Percentiles rank a stretch among this genome's conserved stretches.
Evolutionary conservation across 1,140 invertebrate genomes (phyloP).

Genomic region (Zeugodacus cucurbitae): DNA sequence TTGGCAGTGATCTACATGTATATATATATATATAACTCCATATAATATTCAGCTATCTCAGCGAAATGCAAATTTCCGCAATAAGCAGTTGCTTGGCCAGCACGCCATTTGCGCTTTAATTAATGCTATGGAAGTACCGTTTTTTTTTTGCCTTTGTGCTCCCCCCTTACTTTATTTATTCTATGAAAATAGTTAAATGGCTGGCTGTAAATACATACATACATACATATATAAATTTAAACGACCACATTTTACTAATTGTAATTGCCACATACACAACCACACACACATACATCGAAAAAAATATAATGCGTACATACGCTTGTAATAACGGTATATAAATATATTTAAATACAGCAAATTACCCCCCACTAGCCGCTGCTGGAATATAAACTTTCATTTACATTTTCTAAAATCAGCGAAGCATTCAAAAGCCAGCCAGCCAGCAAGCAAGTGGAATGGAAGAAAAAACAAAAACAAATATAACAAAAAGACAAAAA

Average conservation of each 20-base stretch:
- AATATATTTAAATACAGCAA: neutral
- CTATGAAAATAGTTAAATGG: neutral
- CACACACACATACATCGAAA: neutral
- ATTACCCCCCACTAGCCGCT: neutral
- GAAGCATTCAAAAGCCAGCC: neutral
- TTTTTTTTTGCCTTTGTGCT: neutral
- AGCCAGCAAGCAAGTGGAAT: neutral
- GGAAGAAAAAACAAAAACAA: neutral
- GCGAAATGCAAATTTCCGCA: neutral
- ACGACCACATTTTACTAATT: neutral
- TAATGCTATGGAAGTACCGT: neutral
- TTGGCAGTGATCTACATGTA: neutral
- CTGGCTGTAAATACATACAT: neutral
- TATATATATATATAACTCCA: neutral
- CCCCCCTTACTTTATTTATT: neutral
- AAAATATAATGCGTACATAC: neutral
- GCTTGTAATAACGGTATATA: neutral
- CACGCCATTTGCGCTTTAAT: neutral
- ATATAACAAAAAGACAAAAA: neutral
- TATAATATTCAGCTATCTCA: neutral
- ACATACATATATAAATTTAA: neutral
- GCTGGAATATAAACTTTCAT: neutral
- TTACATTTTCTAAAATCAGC: slow-evolving; percentile 16
- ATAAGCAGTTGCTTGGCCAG: neutral
- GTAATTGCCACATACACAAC: neutral